Base-by-base conservation (phyloP, 1,140 invertebrate species). In the Andrena cerasifolii region DNA sequence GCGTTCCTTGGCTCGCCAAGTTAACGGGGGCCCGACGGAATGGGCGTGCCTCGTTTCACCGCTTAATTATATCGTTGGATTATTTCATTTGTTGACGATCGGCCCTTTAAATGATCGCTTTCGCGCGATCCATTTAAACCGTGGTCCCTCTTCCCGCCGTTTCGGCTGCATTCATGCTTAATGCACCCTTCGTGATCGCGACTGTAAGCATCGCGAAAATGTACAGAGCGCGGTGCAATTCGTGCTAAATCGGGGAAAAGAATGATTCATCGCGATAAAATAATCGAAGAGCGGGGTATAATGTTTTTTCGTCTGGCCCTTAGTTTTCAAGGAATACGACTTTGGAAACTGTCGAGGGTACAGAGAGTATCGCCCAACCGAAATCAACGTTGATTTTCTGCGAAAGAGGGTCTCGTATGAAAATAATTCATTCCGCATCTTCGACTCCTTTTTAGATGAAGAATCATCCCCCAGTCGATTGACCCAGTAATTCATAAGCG, bases 71-170 rank as follows among this genome's bases (percentile, higher is more conserved):
- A 31, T 67, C 31, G 31, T 14, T 18, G 7, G 47, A 53, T 51
- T 53, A 16, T 67, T 31, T 67, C 65, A 8, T 67, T 67, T 16
- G n/a, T 18, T 51, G 49, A 51, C n/a, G 49, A 4, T 24, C 21
- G 7, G 31, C 3, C 21, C 31, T 33, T 3, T 40, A 10, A 40
- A 40, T 10, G 36, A 40, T 40, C 36, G 36, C 10, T 24, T 0
- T 51, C 8, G n/a, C 5, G 5, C 18, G 49, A 51, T 7, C 14
- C 5, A 2, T 51, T 51, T 21, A 21, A 1, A 24, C 24, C 6
- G n/a, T 8, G n/a, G 21, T 4, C 21, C n/a, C 8, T 51, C 24
- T 21, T 51, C 14, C 4, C 10, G n/a, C 5, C 49, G 5, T 51
- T 51, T 51, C 21, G 10, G 36, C 36, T 40, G 36, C n/a, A n/a